Evolutionary conservation across 1,140 invertebrate genomes (phyloP), one percentile per base, ranked within the genome.

Genomic region (Stegodyphus mimosarum): DNA sequence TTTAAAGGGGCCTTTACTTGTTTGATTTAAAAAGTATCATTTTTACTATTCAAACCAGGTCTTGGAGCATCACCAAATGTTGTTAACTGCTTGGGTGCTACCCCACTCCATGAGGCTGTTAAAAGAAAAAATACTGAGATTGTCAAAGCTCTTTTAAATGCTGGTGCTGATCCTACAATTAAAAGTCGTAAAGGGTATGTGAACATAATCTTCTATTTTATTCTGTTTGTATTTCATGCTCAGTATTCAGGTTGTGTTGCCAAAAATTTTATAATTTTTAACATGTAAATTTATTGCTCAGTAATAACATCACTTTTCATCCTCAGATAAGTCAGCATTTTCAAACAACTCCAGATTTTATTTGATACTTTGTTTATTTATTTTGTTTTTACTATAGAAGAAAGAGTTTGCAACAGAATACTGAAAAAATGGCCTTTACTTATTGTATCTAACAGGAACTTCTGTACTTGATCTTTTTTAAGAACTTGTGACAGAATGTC

Each of bases 61-160:
- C 90, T 92, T 64, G 90, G 90, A 64, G 90, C 90, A 63, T 83
- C 89, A 84, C 88, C 90, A 6, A 93, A 93, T 89, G 89, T 91
- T 7, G 90, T 92, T 84, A 94, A 93, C 90, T 90, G 90, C 17
- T 91, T 91, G 87, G 93, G 93, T 48, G 92, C 92, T 64, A 93
- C 93, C 6, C 93, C 93, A 53, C 89, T 94, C 33, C 93, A 94
- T 87, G 93, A 94, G 89, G 93, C 93, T 80, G 92, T 94, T 5
- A 90, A 90, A 87, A 90, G 93, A 87, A 92, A 92, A 7, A 92
- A 93, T 89, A 85, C 90, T 72, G 90, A 90, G 33, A 92, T 94
- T 87, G 91, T 93, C 75, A 91, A 92, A 88, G 91, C 92, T 87
- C 87, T 94, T 18, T 87, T 94, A 66, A 90, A 91, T 77, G 90